Conservation (phyloP, 2,888 invertebrate genomes). For the Alloplasta piceator region DNA sequence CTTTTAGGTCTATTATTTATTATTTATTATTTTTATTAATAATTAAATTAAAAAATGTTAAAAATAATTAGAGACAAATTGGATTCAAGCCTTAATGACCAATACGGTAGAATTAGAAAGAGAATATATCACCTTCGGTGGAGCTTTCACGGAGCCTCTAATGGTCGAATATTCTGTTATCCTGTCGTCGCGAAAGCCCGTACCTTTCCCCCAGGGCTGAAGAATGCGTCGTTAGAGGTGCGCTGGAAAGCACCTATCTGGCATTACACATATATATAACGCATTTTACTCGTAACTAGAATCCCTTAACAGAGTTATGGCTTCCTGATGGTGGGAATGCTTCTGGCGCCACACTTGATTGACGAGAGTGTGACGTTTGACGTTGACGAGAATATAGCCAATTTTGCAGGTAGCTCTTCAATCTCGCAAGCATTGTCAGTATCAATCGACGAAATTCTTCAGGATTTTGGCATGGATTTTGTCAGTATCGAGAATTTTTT, state of each 20-base stretch:
- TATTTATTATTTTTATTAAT: too few species aligned
- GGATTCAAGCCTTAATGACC: too few species aligned
- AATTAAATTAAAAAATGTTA: background rate
- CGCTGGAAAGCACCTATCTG: too few species aligned
- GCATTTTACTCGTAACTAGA: background rate
- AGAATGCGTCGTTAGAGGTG: background rate
- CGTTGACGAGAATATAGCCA: slow-evolving; percentile 63
- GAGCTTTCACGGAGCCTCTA: background rate
- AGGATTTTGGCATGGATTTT: background rate
- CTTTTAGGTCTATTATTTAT: too few species aligned
- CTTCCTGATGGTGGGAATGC: slow-evolving; percentile 79
- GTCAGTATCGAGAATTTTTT: background rate
- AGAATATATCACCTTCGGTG: background rate
- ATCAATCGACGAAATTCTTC: background rate
- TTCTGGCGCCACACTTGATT: slow-evolving; percentile 79
- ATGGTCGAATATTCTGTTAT: slow-evolving; percentile 68
- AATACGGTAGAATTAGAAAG: too few species aligned
- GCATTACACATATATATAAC: too few species aligned
- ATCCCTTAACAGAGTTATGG: slow-evolving; percentile 72
- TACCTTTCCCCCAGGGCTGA: slow-evolving; percentile 57
- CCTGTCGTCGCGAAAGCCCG: slow-evolving; percentile 65
- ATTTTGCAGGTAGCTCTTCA: background rate
- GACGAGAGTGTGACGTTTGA: slow-evolving; percentile 74
- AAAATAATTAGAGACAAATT: slow-evolving; percentile 6
- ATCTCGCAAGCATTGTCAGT: background rate